Base-by-base conservation (phyloP, 2,888 invertebrate species). In the Pyrrhosoma nymphula region DNA sequence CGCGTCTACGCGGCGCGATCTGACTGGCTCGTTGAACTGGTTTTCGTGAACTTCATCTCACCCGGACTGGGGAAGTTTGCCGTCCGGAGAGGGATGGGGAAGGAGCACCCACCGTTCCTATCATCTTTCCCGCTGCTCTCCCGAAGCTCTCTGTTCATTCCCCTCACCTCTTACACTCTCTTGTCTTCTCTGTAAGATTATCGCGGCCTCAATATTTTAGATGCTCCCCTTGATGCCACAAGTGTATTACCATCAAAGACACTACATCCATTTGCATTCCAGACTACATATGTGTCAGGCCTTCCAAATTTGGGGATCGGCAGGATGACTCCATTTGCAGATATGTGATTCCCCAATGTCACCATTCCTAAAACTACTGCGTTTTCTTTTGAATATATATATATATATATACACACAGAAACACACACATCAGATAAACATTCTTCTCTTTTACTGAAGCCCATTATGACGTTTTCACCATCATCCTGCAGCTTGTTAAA, bases 11-110 rank as follows among this genome's bases (percentile, higher is more conserved):
- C 35, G 82, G 82, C 35, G 82, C 82, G 82, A 35, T 82, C 82
- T 82, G 82, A 82, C 82, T 82, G 82, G 30, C 82, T 82, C 82
- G 82, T 82, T 82, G 82, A 82, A 82, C 82, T 82, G 82, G 30
- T 82, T 82, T 35, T 35, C 82, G 82, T 35, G 82, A 82, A 82
- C 82, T 82, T 82, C 82, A 82, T 82, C 35, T 82, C 82, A 35
- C 82, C 35, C 4, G 60, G 60, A 35, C 82, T 23, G 35, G n/a
- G 82, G 82, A 82, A 82, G 82, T 82, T 82, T 82, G 30, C 26
- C 82, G 14, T 35, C 26, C 16, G 1, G 14, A 4, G 47, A 60
- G 16, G 60, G 60, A 18, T 2, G 47, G 69, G n/a, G 69, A 12
- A 4, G 23, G 1, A 69, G 2, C 60, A 3, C 35, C 35, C 82